Evolutionary conservation across 2,113 vertebrate species (phyloP).

Genomic region (Marcusenius ussheri): DNA sequence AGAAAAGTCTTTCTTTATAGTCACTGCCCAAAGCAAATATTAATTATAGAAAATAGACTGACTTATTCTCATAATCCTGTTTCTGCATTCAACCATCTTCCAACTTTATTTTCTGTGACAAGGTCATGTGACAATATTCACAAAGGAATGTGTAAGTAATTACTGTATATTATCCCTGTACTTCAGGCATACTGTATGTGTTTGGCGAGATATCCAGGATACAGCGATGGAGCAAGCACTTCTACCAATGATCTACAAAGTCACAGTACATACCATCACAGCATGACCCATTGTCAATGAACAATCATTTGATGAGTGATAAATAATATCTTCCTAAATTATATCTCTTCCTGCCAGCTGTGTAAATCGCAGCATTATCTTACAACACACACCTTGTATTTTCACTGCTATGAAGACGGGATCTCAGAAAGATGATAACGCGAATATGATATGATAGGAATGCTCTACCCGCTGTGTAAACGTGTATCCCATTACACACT

Average conservation of each 20-base stretch:
- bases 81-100: not conserved
- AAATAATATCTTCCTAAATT: conserved; percentile 5
- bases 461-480: not conserved
- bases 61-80: not conserved
- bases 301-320: conserved; percentile 25
- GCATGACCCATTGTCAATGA: conserved; percentile 21
- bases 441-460: not conserved
- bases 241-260: not conserved
- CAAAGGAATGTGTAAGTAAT: not conserved
- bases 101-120: not conserved
- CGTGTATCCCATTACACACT: not conserved
- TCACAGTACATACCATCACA: not conserved
- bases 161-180: not conserved
- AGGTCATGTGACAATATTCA: not conserved
- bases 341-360: conserved; percentile 8
- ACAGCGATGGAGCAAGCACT: not conserved
- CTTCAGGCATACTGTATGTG: not conserved
- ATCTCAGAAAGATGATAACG: not conserved
- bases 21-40: not conserved
- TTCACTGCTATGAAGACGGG: not conserved
- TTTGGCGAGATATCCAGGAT: not conserved
- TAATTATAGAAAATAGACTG: not conserved
- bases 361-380: conserved; percentile 3
- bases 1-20: not conserved
- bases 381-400: not conserved